These are phyloP conservation scores for Epicampocera succincta DNA, from an alignment of 2,888 invertebrate species.

Conservation along the genomic window DNA sequence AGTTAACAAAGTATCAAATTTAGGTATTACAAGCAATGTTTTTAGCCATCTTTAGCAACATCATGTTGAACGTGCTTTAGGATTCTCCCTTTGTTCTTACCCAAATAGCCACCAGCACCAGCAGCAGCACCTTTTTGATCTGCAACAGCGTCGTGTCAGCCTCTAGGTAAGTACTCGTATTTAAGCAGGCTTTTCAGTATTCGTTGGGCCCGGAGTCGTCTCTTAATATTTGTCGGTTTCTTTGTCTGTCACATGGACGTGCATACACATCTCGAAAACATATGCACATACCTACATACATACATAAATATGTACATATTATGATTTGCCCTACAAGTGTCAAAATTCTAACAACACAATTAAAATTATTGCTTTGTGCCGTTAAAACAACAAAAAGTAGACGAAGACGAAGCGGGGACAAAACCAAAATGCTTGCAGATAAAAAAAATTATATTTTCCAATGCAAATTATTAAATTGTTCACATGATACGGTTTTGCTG, in stretches of 20 bases:
- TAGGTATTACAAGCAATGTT: slow-evolving; percentile 47
- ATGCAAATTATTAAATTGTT: slow-evolving; percentile 24
- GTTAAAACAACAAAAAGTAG: neutral
- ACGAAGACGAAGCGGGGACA: no score
- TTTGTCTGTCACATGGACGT: slow-evolving; percentile 5
- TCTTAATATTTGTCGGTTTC: slow-evolving; percentile 23
- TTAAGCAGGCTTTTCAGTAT: slow-evolving; percentile 32
- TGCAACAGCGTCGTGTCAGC: slow-evolving; percentile 49
- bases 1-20: slow-evolving; percentile 64
- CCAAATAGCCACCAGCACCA: slow-evolving; percentile 9
- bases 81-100: neutral
- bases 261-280: no score
- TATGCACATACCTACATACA: no score
- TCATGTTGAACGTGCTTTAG: slow-evolving; percentile 48
- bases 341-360: slow-evolving; percentile 63
- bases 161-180: slow-evolving; percentile 7
- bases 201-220: neutral
- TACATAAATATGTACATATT: no score
- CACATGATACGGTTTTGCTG: slow-evolving; percentile 42
- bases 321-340: slow-evolving; percentile 66
- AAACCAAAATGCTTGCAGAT: slow-evolving; percentile 3
- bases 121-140: slow-evolving; percentile 22
- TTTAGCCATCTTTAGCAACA: slow-evolving; percentile 43
- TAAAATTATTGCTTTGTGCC: slow-evolving; percentile 37
- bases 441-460: slow-evolving; percentile 31